phyloP scores from a whole-genome alignment of 2,888 invertebrate genomes.

The Polymixis flavicincta region DNA sequence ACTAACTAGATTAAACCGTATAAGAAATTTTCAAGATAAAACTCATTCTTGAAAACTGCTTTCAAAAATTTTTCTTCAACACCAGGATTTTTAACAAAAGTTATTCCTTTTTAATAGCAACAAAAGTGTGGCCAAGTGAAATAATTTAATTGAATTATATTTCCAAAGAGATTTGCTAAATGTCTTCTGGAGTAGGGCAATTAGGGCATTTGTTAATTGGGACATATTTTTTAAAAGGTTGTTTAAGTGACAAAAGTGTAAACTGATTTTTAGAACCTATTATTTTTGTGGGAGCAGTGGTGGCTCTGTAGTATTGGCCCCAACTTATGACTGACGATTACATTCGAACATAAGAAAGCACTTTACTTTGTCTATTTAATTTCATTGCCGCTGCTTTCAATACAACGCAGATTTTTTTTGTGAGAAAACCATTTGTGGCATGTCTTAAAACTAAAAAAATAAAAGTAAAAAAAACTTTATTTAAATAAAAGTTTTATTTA shows the following conservation, averaged over 20 bases:
- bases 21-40: conserved; percentile 16
- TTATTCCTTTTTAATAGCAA: conserved; percentile 15
- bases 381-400: no score
- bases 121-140: conserved; percentile 21
- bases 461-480: no score
- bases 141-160: conserved; percentile 57
- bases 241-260: neutral
- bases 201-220: conserved; percentile 37
- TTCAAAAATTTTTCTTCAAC: conserved; percentile 23
- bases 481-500: no score
- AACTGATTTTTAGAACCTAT: neutral
- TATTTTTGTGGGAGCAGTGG: no score
- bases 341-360: no score
- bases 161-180: conserved; percentile 6
- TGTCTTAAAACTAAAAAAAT: no score
- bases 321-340: no score
- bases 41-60: conserved; percentile 2
- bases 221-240: conserved; percentile 13
- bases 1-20: conserved; percentile 8
- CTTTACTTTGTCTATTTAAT: no score
- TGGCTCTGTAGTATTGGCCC: no score
- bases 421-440: no score
- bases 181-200: conserved; percentile 23
- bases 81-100: conserved; percentile 18
- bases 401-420: no score